phyloP scores from a whole-genome alignment of 2,113 vertebrate species.

The Sisor rabdophorus region DNA sequence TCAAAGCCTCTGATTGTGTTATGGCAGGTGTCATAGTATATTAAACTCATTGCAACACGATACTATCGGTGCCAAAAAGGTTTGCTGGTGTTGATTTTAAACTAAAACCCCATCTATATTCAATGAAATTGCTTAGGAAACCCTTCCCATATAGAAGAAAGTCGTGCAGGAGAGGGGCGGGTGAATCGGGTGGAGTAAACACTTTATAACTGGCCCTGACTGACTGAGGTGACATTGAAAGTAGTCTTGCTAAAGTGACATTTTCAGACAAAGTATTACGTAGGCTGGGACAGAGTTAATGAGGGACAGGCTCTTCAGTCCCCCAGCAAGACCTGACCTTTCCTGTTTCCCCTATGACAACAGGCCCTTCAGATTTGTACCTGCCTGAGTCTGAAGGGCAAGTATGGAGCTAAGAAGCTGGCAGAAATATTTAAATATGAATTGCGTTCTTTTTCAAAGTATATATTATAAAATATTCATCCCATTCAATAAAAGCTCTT shows the following conservation, averaged over 20 bases:
- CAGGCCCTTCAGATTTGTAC: conserved; percentile 67
- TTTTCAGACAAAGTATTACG: conserved; percentile 56
- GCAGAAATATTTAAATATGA: background rate
- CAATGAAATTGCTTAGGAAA: conserved; percentile 11
- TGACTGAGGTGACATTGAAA: conserved; percentile 33
- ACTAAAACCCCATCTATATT: conserved; percentile 17
- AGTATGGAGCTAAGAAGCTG: conserved; percentile 42
- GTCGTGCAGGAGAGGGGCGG: background rate
- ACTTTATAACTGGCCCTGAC: conserved; percentile 28
- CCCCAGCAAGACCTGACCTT: conserved; percentile 69
- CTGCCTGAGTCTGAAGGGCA: conserved; percentile 56
- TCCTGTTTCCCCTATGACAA: conserved; percentile 63
- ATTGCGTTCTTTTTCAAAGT: background rate
- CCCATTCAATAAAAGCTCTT: background rate
- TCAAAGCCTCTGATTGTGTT: conserved; percentile 6
- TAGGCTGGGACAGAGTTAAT: conserved; percentile 63
- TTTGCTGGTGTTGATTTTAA: background rate
- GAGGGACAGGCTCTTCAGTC: conserved; percentile 58
- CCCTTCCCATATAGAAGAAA: background rate
- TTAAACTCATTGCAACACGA: conserved; percentile 4
- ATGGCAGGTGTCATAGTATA: background rate
- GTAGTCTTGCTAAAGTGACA: conserved; percentile 62
- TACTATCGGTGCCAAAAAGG: background rate
- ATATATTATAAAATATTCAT: too few relatives aligned
- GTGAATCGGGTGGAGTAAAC: conserved; percentile 38